Evolutionary conservation across 2,113 vertebrate species (phyloP), one percentile per base, ranked within the genome.

Genomic region (Antechinus stuartii): DNA sequence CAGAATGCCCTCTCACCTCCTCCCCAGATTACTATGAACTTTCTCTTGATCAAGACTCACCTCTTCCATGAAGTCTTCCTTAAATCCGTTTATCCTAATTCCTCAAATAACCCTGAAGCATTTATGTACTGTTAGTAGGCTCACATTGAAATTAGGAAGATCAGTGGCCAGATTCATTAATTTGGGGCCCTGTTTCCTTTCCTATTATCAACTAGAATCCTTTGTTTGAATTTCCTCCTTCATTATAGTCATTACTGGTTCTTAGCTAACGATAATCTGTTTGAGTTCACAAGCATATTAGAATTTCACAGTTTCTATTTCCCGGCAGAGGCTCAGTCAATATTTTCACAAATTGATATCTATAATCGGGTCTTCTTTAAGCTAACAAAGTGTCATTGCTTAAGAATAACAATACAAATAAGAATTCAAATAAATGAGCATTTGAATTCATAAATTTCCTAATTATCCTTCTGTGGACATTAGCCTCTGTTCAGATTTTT

Each of bases 251-350:
- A 89, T 3, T 46, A 94, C 89, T 91, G 54, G 92, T 10, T 91
- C 91, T 91, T 54, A 90, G 10, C 89, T 76, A 96, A 92, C 25
- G 24, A 94, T 46, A 95, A 92, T 90, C 16, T 84, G 16, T 55
- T 92, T 89, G 56, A 92, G 93, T 91, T 95, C 54, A 95, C 14
- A 95, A 93, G 3, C 47, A 91, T 57, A 46, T 89, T 68, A 92
- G 12, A 95, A 94, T 90, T 96, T 95, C 61, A 93, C 49, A 96
- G 49, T 91, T 76, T 94, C n/a, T 19, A 92, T 91, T 95, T 94
- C 26, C 96, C 25, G 76, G 2, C 27, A 95, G 92, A 95, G 30
- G 9, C 16, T 93, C 93, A 56, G 12, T 93, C 30, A 54, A 89
- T 93, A 54, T 61, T 94, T 91, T 90, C 56, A 57, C 89, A 96